Conservation (phyloP, 2,113 vertebrate species). For the Silurus glanis region DNA sequence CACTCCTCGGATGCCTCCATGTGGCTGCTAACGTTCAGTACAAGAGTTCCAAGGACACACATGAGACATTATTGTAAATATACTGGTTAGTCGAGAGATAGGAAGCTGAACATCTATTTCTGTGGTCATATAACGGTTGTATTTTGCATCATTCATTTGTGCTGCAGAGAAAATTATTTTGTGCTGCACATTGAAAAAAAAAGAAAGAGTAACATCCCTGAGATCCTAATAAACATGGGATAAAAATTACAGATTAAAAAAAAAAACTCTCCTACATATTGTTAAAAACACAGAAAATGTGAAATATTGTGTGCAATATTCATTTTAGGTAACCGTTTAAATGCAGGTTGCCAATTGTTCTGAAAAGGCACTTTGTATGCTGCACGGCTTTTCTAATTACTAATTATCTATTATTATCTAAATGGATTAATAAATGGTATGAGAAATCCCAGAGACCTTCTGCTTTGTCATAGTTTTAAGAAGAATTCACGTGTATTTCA, state of each 20-base stretch:
- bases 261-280: neutral
- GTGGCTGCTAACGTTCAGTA: neutral
- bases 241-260: neutral
- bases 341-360: neutral
- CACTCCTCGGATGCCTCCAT: constrained; percentile 5
- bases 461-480: neutral
- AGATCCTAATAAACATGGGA: no score
- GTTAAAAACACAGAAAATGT: neutral
- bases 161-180: neutral
- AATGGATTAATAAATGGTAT: no score
- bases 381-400: neutral
- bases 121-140: neutral
- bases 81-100: neutral
- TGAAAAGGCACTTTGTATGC: neutral
- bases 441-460: neutral
- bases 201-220: neutral
- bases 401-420: no score
- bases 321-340: neutral
- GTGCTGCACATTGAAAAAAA: neutral
- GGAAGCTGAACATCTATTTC: neutral
- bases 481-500: no score
- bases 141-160: neutral
- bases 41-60: neutral
- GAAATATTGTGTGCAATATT: neutral
- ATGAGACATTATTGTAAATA: neutral